phyloP scores from a whole-genome alignment of 1,140 invertebrate genomes.

The Chrysomallon squamiferum region DNA sequence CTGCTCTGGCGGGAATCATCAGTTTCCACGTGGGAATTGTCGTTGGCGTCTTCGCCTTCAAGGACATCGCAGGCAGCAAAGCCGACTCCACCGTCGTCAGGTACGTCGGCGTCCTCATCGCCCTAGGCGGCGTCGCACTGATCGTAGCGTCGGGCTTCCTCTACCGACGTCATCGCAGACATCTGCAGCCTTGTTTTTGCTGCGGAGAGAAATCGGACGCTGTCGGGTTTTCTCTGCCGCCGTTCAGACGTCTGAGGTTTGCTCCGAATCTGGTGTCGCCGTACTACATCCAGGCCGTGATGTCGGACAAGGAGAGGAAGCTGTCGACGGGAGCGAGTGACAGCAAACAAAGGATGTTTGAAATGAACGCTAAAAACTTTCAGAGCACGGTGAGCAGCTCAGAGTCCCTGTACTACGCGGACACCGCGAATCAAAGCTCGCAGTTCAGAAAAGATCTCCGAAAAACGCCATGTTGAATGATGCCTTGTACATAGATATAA shows the following conservation, averaged over 20 bases:
- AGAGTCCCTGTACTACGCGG: too few relatives aligned
- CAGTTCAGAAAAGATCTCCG: too few relatives aligned
- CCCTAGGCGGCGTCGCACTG: background rate
- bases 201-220: background rate
- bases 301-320: background rate
- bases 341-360: too few relatives aligned
- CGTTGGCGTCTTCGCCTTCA: slow-evolving; percentile 1
- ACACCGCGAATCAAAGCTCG: too few relatives aligned
- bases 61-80: background rate
- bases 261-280: slow-evolving; percentile 1
- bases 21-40: background rate
- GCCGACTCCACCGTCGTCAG: background rate
- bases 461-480: too few relatives aligned
- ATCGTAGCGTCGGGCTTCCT: background rate
- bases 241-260: background rate
- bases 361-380: too few relatives aligned
- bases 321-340: background rate
- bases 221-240: background rate
- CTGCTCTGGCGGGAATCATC: background rate
- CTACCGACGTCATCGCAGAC: background rate
- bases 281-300: background rate
- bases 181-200: background rate
- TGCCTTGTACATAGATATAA: too few relatives aligned
- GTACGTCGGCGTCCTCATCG: background rate
- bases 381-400: too few relatives aligned